Evolutionary conservation across 2,113 vertebrate genomes (phyloP).

Genomic region (Spea bombifrons): DNA sequence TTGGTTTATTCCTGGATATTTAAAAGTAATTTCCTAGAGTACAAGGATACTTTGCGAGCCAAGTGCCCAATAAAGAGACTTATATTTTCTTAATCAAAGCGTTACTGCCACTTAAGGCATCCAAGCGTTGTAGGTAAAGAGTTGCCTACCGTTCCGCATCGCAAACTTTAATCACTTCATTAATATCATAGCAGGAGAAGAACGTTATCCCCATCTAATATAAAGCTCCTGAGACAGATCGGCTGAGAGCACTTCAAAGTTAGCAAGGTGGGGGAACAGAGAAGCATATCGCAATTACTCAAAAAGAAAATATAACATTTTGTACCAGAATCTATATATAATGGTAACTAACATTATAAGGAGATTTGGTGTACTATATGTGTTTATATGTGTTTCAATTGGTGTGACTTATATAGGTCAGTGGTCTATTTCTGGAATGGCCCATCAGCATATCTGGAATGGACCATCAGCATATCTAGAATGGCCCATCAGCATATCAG

Average conservation of each 20-base stretch:
- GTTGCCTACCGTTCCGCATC: slow-evolving; percentile 36
- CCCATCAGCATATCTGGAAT: too few species aligned
- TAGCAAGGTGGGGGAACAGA: too few species aligned
- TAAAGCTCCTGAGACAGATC: slow-evolving; percentile 9
- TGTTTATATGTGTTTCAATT: too few species aligned
- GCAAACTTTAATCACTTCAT: slow-evolving; percentile 52
- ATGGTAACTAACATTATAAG: too few species aligned
- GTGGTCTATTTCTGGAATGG: too few species aligned
- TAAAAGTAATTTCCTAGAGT: slow-evolving; percentile 25
- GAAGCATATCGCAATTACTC: too few species aligned
- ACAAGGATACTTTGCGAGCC: slow-evolving; percentile 17
- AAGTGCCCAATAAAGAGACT: slow-evolving; percentile 27
- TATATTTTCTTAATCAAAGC: slow-evolving; percentile 27
- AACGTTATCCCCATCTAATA: slow-evolving; percentile 2
- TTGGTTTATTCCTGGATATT: slow-evolving; percentile 19
- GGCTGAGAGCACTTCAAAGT: not conserved
- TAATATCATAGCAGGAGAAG: slow-evolving; percentile 42
- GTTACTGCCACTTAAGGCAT: slow-evolving; percentile 33
- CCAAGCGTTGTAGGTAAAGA: slow-evolving; percentile 43
- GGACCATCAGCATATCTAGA: too few species aligned
- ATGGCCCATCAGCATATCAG: too few species aligned
- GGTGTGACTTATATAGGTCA: too few species aligned
- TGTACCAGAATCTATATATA: too few species aligned
- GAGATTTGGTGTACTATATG: too few species aligned
- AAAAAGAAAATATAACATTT: too few species aligned